phyloP scores from a whole-genome alignment of 1,140 invertebrate species.

The Odontomachus brunneus region DNA sequence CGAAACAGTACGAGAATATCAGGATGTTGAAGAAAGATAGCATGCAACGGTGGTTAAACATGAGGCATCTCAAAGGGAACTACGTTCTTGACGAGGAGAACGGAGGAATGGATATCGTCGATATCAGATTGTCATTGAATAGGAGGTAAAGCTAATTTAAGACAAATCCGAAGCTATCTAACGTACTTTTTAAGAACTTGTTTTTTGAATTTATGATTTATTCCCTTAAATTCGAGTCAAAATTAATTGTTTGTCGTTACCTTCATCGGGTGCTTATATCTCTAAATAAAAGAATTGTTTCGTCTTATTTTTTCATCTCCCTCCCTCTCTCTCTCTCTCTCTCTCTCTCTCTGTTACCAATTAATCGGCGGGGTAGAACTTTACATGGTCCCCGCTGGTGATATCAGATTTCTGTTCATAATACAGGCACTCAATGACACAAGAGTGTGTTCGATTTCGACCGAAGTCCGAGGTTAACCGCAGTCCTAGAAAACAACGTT shows the following conservation, averaged over 20 bases:
- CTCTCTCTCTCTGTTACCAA: constrained; percentile 6
- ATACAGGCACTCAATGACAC: constrained; percentile 57
- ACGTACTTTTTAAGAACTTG: background rate
- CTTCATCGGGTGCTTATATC: too few relatives aligned
- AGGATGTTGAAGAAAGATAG: constrained; percentile 35
- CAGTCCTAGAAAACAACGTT: constrained; percentile 53
- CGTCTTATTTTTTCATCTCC: too few relatives aligned
- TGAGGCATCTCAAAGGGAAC: constrained; percentile 75
- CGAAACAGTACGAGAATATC: constrained; percentile 13
- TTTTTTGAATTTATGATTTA: constrained; percentile 4
- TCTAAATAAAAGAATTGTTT: too few relatives aligned
- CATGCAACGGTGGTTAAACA: background rate
- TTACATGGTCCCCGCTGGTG: constrained; percentile 49
- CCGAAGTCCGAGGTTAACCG: constrained; percentile 44
- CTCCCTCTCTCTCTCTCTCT: background rate
- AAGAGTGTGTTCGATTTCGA: constrained; percentile 63
- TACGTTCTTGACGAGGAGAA: constrained; percentile 75
- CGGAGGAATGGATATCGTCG: constrained; percentile 59
- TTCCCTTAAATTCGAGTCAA: too few relatives aligned
- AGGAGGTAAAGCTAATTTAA: constrained; percentile 68
- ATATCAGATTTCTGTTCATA: constrained; percentile 49
- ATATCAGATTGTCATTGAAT: constrained; percentile 79
- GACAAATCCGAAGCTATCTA: too few relatives aligned
- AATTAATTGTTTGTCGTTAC: too few relatives aligned
- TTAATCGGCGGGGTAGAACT: constrained; percentile 3